Evolutionary conservation across 2,797 vertebrate genomes (phyloP).

Genomic region (Oceanodroma leucorhoa): DNA sequence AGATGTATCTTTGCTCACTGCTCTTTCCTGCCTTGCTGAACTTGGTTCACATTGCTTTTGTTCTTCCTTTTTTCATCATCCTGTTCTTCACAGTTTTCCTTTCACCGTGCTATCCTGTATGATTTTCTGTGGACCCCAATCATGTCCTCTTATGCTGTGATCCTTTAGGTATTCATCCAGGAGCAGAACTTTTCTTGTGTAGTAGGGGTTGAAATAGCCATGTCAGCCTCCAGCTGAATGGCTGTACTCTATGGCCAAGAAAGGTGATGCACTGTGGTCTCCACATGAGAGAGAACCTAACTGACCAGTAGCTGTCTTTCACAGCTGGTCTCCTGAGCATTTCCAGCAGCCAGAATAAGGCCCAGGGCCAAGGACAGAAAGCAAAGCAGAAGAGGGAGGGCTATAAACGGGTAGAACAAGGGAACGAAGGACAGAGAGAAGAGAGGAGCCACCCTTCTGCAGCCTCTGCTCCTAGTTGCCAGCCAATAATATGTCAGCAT

Average conservation of each 20-base stretch:
- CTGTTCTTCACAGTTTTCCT: neutral
- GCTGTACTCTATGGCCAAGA: neutral
- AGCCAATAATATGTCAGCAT: rapidly evolving
- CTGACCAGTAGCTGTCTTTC: neutral
- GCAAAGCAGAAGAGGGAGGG: neutral
- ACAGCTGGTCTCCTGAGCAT: neutral
- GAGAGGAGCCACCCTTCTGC: neutral
- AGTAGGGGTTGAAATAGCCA: neutral
- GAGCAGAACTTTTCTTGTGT: neutral
- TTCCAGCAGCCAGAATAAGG: neutral
- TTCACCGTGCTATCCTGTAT: neutral
- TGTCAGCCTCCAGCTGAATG: neutral
- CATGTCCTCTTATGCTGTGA: neutral
- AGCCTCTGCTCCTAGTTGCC: neutral
- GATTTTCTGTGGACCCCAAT: neutral
- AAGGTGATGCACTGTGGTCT: neutral
- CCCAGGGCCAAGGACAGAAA: neutral
- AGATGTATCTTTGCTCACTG: neutral
- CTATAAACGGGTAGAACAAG: neutral
- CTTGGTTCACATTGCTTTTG: neutral
- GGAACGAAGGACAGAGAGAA: neutral
- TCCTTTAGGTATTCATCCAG: neutral
- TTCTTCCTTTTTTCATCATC: neutral
- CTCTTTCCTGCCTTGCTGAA: neutral
- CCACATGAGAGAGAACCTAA: neutral